Percentiles rank a stretch among this genome's conserved stretches.
Evolutionary conservation across 1,140 invertebrate species (phyloP).

Genomic region (Magallana angulata): DNA sequence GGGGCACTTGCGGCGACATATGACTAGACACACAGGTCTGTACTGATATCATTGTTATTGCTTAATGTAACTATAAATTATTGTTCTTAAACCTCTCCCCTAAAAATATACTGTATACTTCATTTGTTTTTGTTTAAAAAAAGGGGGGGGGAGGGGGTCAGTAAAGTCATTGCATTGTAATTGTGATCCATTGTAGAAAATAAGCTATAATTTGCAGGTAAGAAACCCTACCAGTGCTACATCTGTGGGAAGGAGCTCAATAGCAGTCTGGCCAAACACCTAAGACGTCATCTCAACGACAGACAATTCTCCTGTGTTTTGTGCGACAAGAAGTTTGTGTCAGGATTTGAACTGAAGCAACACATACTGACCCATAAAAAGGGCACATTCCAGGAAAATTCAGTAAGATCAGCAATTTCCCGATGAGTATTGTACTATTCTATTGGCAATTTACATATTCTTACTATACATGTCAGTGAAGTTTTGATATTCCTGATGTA

Average conservation of each 20-base stretch:
- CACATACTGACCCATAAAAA: conserved; percentile 31
- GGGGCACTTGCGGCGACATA: conserved; percentile 45
- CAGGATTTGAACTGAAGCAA: conserved; percentile 42
- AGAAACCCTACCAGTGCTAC: conserved; percentile 29
- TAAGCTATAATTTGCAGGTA: background rate
- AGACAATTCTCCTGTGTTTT: conserved; percentile 30
- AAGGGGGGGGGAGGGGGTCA: too few species aligned
- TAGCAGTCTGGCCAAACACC: conserved; percentile 37
- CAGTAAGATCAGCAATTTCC: background rate
- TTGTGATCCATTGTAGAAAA: too few species aligned
- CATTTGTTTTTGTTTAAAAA: too few species aligned
- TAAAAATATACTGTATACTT: too few species aligned
- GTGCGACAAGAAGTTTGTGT: conserved; percentile 41
- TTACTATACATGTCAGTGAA: too few species aligned
- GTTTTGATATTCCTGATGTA: too few species aligned
- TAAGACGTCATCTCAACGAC: conserved; percentile 31
- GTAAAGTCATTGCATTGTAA: too few species aligned
- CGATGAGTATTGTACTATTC: too few species aligned
- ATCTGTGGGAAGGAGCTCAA: conserved; percentile 46
- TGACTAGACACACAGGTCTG: conserved; percentile 43
- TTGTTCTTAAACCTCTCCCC: too few species aligned
- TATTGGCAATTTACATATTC: too few species aligned
- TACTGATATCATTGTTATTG: background rate
- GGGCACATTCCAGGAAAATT: conserved; percentile 26
- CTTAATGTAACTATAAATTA: too few species aligned